These are phyloP conservation scores for Microcaecilia unicolor DNA, from an alignment of 2,797 vertebrate species.

Conservation along the genomic window DNA sequence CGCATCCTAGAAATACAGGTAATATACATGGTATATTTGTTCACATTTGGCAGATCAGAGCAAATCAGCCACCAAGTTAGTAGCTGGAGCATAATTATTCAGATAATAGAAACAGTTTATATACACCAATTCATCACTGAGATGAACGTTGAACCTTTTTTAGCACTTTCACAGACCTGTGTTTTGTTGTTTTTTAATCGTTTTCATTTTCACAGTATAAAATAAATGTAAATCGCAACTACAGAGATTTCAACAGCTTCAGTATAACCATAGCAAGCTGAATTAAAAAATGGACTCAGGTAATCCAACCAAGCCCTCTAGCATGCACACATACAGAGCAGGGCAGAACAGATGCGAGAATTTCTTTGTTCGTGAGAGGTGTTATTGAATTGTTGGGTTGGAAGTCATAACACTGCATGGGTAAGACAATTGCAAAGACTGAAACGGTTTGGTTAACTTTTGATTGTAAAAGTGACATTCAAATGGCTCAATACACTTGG, in stretches of 20 bases:
- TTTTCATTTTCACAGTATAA: slow-evolving; percentile 45
- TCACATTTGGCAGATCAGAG: slow-evolving; percentile 58
- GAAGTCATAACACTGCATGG: slow-evolving; percentile 24
- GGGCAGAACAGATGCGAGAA: slow-evolving; percentile 23
- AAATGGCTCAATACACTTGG: too few species aligned
- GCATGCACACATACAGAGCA: slow-evolving; percentile 14
- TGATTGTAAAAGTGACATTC: too few species aligned
- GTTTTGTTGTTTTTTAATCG: too few species aligned
- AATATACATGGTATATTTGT: slow-evolving; percentile 71
- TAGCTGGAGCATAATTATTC: slow-evolving; percentile 37
- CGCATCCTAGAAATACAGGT: slow-evolving; percentile 63
- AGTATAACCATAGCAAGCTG: slow-evolving; percentile 37
- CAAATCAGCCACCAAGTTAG: slow-evolving; percentile 36
- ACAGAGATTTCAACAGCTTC: slow-evolving; percentile 34
- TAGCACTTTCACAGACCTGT: slow-evolving; percentile 37
- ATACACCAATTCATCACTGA: slow-evolving; percentile 28
- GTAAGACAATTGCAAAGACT: too few species aligned
- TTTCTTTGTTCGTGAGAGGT: slow-evolving; percentile 8
- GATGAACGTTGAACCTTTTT: slow-evolving; percentile 30
- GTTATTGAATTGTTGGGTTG: slow-evolving; percentile 24
- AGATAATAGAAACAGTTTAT: slow-evolving; percentile 31
- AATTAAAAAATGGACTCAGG: slow-evolving; percentile 22
- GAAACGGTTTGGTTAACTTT: too few species aligned
- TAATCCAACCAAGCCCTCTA: slow-evolving; percentile 25
- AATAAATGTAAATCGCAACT: slow-evolving; percentile 40